Evolutionary conservation across 1,140 invertebrate genomes (phyloP).

Genomic region (Cheumatopsyche charites): DNA sequence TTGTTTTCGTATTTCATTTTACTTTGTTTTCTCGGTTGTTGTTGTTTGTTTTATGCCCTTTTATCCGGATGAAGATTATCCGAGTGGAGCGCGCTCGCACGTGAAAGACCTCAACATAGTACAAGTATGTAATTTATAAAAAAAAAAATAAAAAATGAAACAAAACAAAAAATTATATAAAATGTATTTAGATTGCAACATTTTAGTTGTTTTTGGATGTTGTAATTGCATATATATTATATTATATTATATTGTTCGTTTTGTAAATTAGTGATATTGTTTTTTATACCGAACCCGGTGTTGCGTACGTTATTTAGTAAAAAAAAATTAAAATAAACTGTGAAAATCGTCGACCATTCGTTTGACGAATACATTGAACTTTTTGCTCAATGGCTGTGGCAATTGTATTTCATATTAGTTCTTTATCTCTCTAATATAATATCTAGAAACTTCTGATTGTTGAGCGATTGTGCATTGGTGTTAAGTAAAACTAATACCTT

Average conservation of each 20-base stretch:
- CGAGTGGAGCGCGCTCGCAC: not conserved
- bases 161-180: not conserved
- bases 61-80: no score
- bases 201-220: slow-evolving; percentile 30
- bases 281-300: slow-evolving; percentile 13
- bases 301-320: slow-evolving; percentile 14
- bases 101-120: slow-evolving; percentile 6
- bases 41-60: no score
- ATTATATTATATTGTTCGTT: slow-evolving; percentile 24
- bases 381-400: slow-evolving; percentile 34
- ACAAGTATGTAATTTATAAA: slow-evolving; percentile 15
- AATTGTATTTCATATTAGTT: slow-evolving; percentile 23
- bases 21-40: no score
- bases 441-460: slow-evolving; percentile 17
- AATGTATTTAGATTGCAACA: not conserved
- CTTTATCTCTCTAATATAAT: not conserved
- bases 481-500: slow-evolving; percentile 15
- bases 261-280: slow-evolving; percentile 26
- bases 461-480: slow-evolving; percentile 18
- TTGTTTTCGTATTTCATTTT: no score
- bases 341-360: slow-evolving; percentile 9
- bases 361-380: slow-evolving; percentile 1
- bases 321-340: slow-evolving; percentile 13
- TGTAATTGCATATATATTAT: slow-evolving; percentile 6
- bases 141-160: not conserved